Evolutionary conservation across 2,113 vertebrate genomes (phyloP), one percentile per base, ranked within the genome.

Genomic region (Bombycilla garrulus): DNA sequence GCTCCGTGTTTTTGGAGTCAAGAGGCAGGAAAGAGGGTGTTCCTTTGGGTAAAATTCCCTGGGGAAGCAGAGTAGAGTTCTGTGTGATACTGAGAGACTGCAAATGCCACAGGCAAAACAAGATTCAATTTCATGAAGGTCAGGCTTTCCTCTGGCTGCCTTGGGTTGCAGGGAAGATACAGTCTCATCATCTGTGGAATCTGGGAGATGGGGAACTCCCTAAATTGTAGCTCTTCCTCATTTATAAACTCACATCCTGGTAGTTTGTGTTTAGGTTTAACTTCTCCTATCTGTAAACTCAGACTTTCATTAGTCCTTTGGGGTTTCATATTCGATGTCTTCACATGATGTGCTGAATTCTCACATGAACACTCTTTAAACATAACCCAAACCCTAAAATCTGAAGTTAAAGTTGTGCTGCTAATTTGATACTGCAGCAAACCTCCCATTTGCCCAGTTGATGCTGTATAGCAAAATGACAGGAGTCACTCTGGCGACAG

Each of bases 1-100:
- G 29, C 25, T 69, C 18, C 1, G 0, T 1, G 11, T 1, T 65
- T 69, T 51, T 40, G 42, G 60, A 65, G 42, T 24, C 0, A 0
- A 57, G 28, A 81, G 65, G 19, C 28, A 69, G 45, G 51, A 62
- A 56, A 36, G 31, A 35, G 36, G 13, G 6, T 28, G 31, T 48
- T 85, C 24, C 28, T 28, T 3, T 51, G 33, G 56, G 60, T 69
- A 21, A 50, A 40, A 36, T 79, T 73, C 29, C 33, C 22, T 33
- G 33, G 22, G 15, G 12, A 7, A 82, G 31, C 47, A 61, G 8
- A 50, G 58, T n/a, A 23, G 40, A 47, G 11, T 13, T 33, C 13
- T 58, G 53, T 35, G 20, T 2, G 0, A 23, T n/a, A 15, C 44
- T 10, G 17, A 31, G 45, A 57, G 51, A 13, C 26, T 50, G 79